Percentiles rank a stretch among this genome's conserved stretches.
Conservation (phyloP, 2,113 vertebrate genomes). For the Oreocharis arfaki region DNA sequence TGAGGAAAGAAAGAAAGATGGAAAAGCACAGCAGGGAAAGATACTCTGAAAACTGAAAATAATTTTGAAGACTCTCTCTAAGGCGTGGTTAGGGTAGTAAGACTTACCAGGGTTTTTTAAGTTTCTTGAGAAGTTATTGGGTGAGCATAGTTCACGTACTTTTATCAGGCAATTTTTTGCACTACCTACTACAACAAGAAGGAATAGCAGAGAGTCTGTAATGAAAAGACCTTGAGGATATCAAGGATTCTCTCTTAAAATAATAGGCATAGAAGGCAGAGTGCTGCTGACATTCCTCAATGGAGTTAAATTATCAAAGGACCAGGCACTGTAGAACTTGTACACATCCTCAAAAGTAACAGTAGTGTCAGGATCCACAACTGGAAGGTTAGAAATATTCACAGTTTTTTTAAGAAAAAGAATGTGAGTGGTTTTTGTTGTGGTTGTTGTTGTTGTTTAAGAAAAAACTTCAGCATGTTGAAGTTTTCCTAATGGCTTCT, state of each 20-base stretch:
- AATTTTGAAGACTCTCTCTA: background rate
- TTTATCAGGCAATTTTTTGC: background rate
- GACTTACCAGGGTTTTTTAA: background rate
- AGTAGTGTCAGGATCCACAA: background rate
- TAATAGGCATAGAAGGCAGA: background rate
- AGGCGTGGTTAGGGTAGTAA: background rate
- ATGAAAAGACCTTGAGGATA: background rate
- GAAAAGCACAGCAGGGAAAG: background rate
- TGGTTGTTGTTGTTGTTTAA: background rate
- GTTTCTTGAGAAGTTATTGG: background rate
- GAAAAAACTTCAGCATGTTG: background rate
- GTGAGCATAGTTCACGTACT: background rate
- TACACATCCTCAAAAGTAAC: background rate
- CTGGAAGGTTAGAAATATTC: background rate
- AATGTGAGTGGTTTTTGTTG: accelerated
- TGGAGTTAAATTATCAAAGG: background rate
- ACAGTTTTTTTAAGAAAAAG: background rate
- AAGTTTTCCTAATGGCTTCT: background rate
- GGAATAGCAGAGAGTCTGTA: background rate
- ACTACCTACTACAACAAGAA: background rate
- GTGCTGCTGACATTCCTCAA: background rate
- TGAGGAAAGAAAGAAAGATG: background rate
- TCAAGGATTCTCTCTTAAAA: background rate
- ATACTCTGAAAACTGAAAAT: background rate
- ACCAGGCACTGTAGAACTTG: background rate